Base-by-base conservation (phyloP, 2,888 invertebrate genomes). In the Athrips mouffetella region DNA sequence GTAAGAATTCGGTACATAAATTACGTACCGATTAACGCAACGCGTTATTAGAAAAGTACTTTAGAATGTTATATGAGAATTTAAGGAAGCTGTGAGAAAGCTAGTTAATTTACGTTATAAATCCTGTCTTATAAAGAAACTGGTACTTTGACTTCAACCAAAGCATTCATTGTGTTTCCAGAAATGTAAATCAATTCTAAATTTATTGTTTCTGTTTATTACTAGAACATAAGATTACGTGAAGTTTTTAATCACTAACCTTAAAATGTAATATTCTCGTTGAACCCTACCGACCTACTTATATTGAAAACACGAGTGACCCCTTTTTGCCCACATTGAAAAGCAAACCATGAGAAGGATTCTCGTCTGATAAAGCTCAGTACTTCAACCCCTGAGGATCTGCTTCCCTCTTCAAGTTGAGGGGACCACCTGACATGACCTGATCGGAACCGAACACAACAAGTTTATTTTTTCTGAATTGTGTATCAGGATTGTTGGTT, bases 1-100 rank as follows among this genome's bases (percentile, higher is more conserved):
- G 80, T 82, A 73, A 70, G 70, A 76, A 75, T 76, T 72, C 61
- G 68, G 67, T 69, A 68, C 74, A 81, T 83, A 84, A 83, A 83
- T 85, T 83, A 83, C 70, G 63, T 69, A 67, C 70, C 78, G 75
- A 76, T 83, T 79, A 80, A 70, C 64, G 66, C 61, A 79, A 73
- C 76, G 62, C 71, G 70, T 75, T 81, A 79, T 78, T 79, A 78
- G 64, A 31, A 44, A 44, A 44, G 42, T 40, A 40, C 37, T 21
- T 37, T 15, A 35, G 33, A 16, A n/a, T n/a, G 25, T 25, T 25
- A 7, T 39, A 13, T 39, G 39, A 39, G 39, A 13, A 40, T 15
- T n/a, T n/a, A n/a, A 40, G 23, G 40, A 15, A 40, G 40, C 25
- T 63, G 61, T 70, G 70, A 72, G 13, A 25, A 40, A 25, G 40